Evolutionary conservation across 2,113 vertebrate species (phyloP).

Genomic region (Scomber scombrus): DNA sequence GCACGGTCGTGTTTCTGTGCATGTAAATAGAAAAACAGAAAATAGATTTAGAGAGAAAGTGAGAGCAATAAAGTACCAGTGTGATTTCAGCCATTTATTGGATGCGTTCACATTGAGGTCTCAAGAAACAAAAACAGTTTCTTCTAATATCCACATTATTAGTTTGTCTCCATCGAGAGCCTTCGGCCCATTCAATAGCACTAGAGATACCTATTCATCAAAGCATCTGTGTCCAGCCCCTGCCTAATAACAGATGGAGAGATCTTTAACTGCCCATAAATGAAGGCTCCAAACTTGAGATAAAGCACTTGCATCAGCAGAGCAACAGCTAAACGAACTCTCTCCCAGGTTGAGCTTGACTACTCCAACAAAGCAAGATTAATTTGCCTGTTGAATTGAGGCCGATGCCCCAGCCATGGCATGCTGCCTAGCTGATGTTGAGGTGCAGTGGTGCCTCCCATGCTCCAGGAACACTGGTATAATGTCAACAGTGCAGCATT

Average conservation of each 20-base stretch:
- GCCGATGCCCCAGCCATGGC: constrained; percentile 72
- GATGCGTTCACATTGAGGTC: constrained; percentile 58
- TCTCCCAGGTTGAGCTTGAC: constrained; percentile 76
- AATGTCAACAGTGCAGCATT: constrained; percentile 60
- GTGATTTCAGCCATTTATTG: constrained; percentile 48
- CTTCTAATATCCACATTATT: constrained; percentile 73
- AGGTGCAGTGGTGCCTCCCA: constrained; percentile 57
- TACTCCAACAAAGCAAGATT: constrained; percentile 87
- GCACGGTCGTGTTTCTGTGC: constrained; percentile 1
- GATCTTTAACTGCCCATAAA: constrained; percentile 85
- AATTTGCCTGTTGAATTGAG: constrained; percentile 86
- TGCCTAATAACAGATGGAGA: constrained; percentile 77
- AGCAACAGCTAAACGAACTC: constrained; percentile 71
- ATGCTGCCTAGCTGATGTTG: constrained; percentile 74
- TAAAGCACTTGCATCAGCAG: constrained; percentile 83
- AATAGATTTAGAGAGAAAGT: constrained; percentile 37
- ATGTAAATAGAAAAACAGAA: constrained; percentile 19
- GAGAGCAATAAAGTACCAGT: background rate
- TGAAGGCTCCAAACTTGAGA: constrained; percentile 77
- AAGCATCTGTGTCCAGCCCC: constrained; percentile 43
- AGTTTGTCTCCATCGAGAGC: constrained; percentile 69
- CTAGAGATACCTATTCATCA: constrained; percentile 83
- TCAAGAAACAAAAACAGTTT: constrained; percentile 73
- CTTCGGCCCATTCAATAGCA: constrained; percentile 69
- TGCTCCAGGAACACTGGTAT: constrained; percentile 52